Base-by-base conservation (phyloP, 2,797 vertebrate species). In the Acanthurus tractus region DNA sequence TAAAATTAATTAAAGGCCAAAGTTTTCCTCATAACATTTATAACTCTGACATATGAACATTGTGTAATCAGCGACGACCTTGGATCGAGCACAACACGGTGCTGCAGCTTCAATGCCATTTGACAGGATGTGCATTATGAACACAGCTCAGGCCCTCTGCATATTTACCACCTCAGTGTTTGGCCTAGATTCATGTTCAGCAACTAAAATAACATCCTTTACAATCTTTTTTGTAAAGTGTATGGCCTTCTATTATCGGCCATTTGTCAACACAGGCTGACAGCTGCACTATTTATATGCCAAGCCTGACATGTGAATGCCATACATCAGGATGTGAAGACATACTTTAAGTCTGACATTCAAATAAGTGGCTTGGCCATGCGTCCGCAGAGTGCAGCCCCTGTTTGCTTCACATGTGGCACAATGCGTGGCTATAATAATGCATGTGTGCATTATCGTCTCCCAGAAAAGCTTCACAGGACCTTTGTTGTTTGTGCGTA, bases 201-300 rank as follows among this genome's bases (percentile, higher is more conserved):
- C 78, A 88, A 82, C 89, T 88, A 92, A 93, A 94, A 93, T 91
- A 93, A 92, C 89, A 93, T 84, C 64, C 75, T 82, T 86, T 78
- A 82, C 75, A 67, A 86, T 82, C 58, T 81, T 89, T 90, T 90
- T 89, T 82, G 89, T 76, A 77, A 88, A 92, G 86, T 84, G 79
- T 73, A 80, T 57, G 82, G 82, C 82, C 82, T 82, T 88, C 63
- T 48, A 70, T 87, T 82, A 79, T 87, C 78, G 84, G 80, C 76
- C 86, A 90, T 91, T 88, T 90, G 88, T 94, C 90, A 90, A 59
- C 70, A 69, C 54, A 40, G 59, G 55, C 74, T 78, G 87, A 91
- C 90, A 92, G 87, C 83, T 70, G 86, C 76, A 82, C 93, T 90
- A 93, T 94, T 93, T 92, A 90, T 93, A 90, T 46, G 57, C 61